Conservation (phyloP, 2,797 vertebrate genomes). For the Acanthis flammea region DNA sequence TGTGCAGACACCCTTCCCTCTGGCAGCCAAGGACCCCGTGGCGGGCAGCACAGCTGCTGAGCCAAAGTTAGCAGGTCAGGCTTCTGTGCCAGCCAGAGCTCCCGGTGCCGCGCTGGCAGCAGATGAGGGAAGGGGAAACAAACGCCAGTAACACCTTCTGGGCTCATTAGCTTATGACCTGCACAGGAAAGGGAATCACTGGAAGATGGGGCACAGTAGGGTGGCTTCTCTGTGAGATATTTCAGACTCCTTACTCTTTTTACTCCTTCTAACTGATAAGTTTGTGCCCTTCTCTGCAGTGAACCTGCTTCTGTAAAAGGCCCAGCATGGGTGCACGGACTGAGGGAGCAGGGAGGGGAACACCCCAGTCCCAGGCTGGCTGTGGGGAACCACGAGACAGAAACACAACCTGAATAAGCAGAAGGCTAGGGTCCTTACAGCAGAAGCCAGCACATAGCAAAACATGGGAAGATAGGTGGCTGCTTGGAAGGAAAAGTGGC, state of each 20-base stretch:
- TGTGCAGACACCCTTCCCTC: neutral
- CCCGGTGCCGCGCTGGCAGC: accelerated
- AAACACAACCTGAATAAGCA: neutral
- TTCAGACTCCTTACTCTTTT: neutral
- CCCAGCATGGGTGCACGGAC: accelerated
- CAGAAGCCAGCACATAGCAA: neutral
- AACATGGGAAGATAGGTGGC: neutral
- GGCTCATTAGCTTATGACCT: neutral
- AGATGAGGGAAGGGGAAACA: neutral
- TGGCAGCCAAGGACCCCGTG: neutral
- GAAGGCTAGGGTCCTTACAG: neutral
- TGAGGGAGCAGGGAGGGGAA: neutral
- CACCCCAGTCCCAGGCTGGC: accelerated
- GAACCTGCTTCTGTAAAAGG: neutral
- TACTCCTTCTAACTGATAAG: neutral
- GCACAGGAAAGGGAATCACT: neutral
- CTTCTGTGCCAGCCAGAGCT: neutral
- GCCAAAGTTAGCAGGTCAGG: neutral
- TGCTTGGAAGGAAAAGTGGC: neutral
- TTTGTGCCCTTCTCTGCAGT: neutral
- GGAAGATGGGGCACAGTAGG: neutral
- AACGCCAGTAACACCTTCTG: neutral
- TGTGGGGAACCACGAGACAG: neutral
- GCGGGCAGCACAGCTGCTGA: neutral
- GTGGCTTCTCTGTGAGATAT: neutral